Conservation (phyloP, 2,113 vertebrate genomes). For the Upupa epops region DNA sequence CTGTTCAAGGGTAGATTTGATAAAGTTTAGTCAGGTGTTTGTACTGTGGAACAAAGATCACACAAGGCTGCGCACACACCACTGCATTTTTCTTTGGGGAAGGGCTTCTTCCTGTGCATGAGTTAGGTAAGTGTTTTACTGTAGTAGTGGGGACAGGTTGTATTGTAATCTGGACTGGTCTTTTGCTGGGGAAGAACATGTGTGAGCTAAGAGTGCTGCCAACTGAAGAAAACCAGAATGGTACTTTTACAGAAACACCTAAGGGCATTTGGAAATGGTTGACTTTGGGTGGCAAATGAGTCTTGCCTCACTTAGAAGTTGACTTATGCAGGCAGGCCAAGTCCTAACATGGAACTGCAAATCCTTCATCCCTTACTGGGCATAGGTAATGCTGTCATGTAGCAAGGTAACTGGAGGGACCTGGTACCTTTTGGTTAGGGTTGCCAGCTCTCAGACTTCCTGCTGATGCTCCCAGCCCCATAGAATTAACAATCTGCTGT, state of each 20-base stretch:
- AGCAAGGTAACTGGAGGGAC: neutral
- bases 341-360: neutral
- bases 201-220: neutral
- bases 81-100: neutral
- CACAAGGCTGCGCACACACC: neutral
- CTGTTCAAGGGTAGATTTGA: neutral
- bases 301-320: neutral
- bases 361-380: neutral
- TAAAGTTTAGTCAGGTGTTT: neutral
- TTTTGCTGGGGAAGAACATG: neutral
- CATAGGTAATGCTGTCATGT: accelerated
- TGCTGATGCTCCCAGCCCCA: neutral
- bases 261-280: neutral
- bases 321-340: neutral
- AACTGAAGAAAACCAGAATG: neutral
- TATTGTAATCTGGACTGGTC: neutral
- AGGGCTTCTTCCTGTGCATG: neutral
- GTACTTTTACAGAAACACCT: neutral
- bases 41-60: neutral
- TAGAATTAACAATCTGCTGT: neutral
- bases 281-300: neutral
- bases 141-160: neutral
- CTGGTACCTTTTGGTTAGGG: neutral
- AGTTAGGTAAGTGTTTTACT: neutral
- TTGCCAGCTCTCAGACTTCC: neutral